Evolutionary conservation across 2,888 invertebrate genomes (phyloP).

Genomic region (Charanyca ferruginea): DNA sequence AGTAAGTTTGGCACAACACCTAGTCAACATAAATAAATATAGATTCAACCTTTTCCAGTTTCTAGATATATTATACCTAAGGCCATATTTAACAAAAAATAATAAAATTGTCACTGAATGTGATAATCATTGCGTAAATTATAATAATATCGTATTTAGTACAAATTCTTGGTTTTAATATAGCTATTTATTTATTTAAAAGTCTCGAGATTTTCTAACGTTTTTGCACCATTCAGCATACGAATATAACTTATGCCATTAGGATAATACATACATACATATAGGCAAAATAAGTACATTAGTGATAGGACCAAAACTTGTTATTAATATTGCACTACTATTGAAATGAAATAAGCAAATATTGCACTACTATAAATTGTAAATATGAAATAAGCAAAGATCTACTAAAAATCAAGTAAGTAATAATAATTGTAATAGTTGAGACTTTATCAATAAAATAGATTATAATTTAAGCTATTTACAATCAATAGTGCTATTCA

Average conservation of each 20-base stretch:
- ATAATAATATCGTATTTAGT: neutral
- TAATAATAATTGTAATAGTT: conserved; percentile 52
- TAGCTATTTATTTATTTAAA: conserved; percentile 18
- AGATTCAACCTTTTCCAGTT: conserved; percentile 42
- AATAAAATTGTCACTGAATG: neutral
- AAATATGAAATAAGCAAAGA: conserved; percentile 45
- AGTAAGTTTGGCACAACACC: conserved; percentile 60
- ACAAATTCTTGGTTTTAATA: conserved; percentile 5
- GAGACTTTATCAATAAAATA: conserved; percentile 57
- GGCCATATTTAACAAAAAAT: neutral
- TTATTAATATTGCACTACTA: conserved; percentile 55
- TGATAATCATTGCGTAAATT: neutral
- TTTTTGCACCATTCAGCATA: conserved; percentile 32
- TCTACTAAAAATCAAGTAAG: conserved; percentile 47
- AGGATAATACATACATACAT: conserved; percentile 38
- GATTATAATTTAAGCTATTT: conserved; percentile 61
- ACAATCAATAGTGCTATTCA: conserved; percentile 54
- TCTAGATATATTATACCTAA: conserved; percentile 13
- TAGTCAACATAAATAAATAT: conserved; percentile 51
- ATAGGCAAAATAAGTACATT: conserved; percentile 64
- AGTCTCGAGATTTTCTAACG: neutral
- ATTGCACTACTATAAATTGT: conserved; percentile 53
- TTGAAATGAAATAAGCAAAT: conserved; percentile 45
- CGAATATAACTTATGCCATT: conserved; percentile 37
- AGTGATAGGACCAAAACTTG: conserved; percentile 52